A percentile compares a stretch with the other conserved stretches of the same genome.
These are phyloP conservation scores for Ceratosolen fusciceps DNA, from an alignment of 1,140 invertebrate genomes.

Conservation along the genomic window DNA sequence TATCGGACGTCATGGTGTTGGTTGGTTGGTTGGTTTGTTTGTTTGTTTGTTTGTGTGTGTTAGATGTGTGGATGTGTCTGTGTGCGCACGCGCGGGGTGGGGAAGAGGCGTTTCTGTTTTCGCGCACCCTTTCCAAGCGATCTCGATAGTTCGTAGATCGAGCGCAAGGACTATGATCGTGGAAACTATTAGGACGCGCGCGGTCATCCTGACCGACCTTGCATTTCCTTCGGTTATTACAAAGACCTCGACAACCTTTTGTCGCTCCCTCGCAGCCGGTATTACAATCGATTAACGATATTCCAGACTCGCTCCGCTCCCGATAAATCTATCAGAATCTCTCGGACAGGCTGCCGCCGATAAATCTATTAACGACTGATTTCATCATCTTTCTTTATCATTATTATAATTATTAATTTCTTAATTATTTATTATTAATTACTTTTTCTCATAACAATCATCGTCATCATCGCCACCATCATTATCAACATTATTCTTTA, in stretches of 20 bases:
- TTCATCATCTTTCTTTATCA: conserved; percentile 8
- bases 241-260: neutral
- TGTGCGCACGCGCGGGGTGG: no score
- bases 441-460: no score
- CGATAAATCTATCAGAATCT: conserved; percentile 36
- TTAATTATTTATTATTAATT: neutral
- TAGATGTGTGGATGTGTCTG: no score
- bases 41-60: no score
- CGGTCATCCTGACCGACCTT: neutral
- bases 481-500: no score
- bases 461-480: no score
- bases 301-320: neutral
- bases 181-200: neutral
- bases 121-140: no score
- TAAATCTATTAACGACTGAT: conserved; percentile 34
- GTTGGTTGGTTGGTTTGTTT: neutral
- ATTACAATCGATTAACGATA: conserved; percentile 20
- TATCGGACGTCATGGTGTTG: neutral
- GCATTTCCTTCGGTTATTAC: neutral
- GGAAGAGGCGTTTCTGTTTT: no score
- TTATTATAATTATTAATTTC: neutral
- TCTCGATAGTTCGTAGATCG: neutral
- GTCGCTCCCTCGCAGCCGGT: conserved; percentile 8
- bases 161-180: neutral
- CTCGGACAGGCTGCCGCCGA: conserved; percentile 20